Base-by-base conservation (phyloP, 2,797 vertebrate species). In the Myiotriccus ornatus region DNA sequence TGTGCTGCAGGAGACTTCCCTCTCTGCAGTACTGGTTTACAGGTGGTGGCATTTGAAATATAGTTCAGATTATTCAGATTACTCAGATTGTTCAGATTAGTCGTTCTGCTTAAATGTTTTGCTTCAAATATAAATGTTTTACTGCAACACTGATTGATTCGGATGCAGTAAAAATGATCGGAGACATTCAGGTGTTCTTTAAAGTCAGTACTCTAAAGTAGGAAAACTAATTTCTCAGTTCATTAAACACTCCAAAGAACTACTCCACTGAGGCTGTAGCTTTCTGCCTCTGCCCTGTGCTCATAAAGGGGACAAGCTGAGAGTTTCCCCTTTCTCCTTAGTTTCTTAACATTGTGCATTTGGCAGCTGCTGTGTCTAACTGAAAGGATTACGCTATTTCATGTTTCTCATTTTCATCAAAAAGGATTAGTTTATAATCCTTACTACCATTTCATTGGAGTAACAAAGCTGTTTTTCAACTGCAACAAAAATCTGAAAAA, bases 371-470 rank as follows among this genome's bases (percentile, higher is more conserved):
- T 86, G 50, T 35, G 44, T 24, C 46, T 69, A 57, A 73, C 35
- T 46, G 53, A 80, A 86, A 73, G 57, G 6, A 71, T 83, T 85
- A 47, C 25, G 22, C 23, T 86, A 13, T 62, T 92, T 78, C 27
- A 10, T 65, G 69, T 73, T 91, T 81, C 63, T 93, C 56, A 59
- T 93, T 91, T 96, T 91, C 69, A 92, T 90, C 35, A 70, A 84
- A 89, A 92, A 69, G 62, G 73, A 93, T 94, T 93, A 84, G 67
- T 84, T 90, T 49, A 52, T 90, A 95, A 94, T 96, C 82, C 82
- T 56, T 62, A 19, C 50, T 75, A 32, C 44, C 22, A 60, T 90
- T 92, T 86, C 52, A 84, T 27, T 63, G 59, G 49, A 24, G 44
- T 71, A 86, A 52, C 65, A 73, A 89, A 90, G 12, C 79, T 90